Percentiles rank a stretch among this genome's conserved stretches.
phyloP scores from a whole-genome alignment of 2,888 invertebrate genomes.

The Cheilosia vernalis region DNA sequence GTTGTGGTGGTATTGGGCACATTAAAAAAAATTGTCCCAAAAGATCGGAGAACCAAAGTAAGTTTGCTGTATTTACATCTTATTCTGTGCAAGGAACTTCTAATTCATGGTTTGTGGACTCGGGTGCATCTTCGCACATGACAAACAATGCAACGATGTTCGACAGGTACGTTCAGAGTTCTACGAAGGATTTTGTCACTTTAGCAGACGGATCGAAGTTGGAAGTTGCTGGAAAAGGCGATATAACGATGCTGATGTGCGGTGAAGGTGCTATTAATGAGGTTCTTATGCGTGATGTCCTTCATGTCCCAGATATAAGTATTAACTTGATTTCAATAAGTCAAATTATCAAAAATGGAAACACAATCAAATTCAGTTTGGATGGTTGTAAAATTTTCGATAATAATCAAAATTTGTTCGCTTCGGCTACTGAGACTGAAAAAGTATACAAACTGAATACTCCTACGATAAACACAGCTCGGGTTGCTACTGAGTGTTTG shows the following conservation, averaged over 20 bases:
- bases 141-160: not conserved
- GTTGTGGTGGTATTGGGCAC: not conserved
- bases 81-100: not conserved
- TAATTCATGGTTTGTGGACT: conserved; percentile 8
- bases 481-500: not conserved
- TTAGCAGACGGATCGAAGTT: not conserved
- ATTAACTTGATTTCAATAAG: conserved; percentile 27
- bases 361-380: conserved; percentile 2
- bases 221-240: not conserved
- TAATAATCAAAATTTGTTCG: not conserved
- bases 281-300: not conserved
- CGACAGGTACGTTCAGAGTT: not conserved
- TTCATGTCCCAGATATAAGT: conserved; percentile 24
- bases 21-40: conserved; percentile 10
- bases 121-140: conserved; percentile 8
- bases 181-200: conserved; percentile 9
- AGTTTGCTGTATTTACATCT: not conserved
- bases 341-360: conserved; percentile 15
- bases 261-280: conserved; percentile 11
- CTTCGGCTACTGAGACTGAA: not conserved
- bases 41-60: not conserved
- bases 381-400: conserved; percentile 9
- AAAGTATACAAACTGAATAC: not conserved
- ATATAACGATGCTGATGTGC: not conserved
- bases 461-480: not conserved